These are phyloP conservation scores for Hypercompe scribonia DNA, from an alignment of 2,888 invertebrate genomes.

Conservation along the genomic window DNA sequence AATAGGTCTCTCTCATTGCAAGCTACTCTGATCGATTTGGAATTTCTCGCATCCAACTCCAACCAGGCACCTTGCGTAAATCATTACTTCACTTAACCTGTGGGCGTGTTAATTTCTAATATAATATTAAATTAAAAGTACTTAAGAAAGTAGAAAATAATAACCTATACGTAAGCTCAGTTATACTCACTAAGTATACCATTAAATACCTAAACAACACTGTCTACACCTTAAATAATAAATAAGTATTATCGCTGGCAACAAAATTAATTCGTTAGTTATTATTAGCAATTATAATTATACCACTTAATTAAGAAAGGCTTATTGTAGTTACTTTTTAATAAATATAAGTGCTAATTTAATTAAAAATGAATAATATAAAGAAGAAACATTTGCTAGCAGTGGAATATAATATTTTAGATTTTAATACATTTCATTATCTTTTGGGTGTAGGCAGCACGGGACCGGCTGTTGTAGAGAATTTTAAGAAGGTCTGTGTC, in stretches of 20 bases:
- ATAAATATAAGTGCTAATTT: background rate
- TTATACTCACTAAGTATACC: background rate
- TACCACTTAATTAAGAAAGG: background rate
- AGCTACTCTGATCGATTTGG: no score
- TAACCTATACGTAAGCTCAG: background rate
- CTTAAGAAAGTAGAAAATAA: background rate
- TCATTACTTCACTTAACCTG: no score
- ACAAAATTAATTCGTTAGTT: constrained; percentile 9
- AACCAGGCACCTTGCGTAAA: no score
- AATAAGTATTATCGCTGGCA: background rate
- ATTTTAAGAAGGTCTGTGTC: no score
- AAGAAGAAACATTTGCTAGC: background rate
- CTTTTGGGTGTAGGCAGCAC: no score
- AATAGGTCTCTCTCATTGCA: no score
- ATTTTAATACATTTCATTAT: no score
- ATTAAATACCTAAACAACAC: constrained; percentile 1
- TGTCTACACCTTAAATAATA: background rate
- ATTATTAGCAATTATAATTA: constrained; percentile 1
- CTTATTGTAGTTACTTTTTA: background rate
- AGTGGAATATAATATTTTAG: background rate
- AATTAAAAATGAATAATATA: background rate
- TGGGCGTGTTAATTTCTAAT: no score
- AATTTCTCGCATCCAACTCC: no score
- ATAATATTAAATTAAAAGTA: background rate
- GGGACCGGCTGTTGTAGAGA: no score